phyloP scores from a whole-genome alignment of 2,797 vertebrate genomes.

The Antrozous pallidus region DNA sequence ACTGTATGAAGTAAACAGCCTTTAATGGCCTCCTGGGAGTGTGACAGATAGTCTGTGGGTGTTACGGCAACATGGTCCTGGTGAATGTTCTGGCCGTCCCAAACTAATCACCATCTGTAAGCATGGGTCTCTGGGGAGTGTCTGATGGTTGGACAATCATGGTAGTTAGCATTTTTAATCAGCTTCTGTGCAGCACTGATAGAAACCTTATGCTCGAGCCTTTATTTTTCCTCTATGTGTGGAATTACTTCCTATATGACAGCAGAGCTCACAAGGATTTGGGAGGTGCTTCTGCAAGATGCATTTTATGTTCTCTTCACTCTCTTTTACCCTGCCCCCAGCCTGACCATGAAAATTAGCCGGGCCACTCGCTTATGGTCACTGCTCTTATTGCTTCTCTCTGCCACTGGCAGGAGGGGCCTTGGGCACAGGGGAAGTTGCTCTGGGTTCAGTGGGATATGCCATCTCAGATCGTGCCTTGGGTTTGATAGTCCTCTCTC shows the following conservation, averaged over 20 bases:
- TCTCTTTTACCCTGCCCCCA: neutral
- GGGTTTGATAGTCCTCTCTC: neutral
- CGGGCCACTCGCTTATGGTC: neutral
- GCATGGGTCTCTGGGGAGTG: slow-evolving; percentile 84
- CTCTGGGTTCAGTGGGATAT: neutral
- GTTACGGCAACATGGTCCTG: slow-evolving; percentile 85
- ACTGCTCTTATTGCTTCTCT: neutral
- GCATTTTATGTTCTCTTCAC: neutral
- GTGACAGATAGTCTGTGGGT: slow-evolving; percentile 88
- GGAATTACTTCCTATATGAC: slow-evolving; percentile 75
- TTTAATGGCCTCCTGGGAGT: slow-evolving; percentile 85
- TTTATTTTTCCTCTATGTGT: slow-evolving; percentile 79
- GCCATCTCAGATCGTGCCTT: neutral
- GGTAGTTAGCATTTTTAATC: slow-evolving; percentile 89
- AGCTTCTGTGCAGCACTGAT: slow-evolving; percentile 84
- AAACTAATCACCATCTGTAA: slow-evolving; percentile 90
- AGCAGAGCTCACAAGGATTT: neutral
- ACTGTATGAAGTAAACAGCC: slow-evolving; percentile 87
- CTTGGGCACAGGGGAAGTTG: rapidly evolving
- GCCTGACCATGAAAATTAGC: slow-evolving; percentile 2
- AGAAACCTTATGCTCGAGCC: slow-evolving; percentile 85
- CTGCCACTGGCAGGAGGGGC: neutral
- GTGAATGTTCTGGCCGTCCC: slow-evolving; percentile 87
- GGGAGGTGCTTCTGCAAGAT: neutral
- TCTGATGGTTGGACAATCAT: slow-evolving; percentile 87